Percentiles rank a stretch among this genome's conserved stretches.
Conservation (phyloP, 1,140 invertebrate species). For the Megalopta genalis region DNA sequence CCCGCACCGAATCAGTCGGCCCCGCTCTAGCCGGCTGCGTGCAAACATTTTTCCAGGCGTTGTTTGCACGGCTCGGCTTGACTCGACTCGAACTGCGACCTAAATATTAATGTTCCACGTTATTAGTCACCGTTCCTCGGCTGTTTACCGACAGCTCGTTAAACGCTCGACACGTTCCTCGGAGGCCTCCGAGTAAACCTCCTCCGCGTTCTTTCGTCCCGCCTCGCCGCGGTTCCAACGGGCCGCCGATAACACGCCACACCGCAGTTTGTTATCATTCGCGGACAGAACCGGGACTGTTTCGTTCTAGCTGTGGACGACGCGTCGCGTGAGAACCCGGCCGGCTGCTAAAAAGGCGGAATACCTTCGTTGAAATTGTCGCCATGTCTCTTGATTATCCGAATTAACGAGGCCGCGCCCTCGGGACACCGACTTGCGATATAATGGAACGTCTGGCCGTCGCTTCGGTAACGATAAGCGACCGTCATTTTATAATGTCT, state of each 20-base stretch:
- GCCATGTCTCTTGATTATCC: not conserved
- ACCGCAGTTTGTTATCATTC: not conserved
- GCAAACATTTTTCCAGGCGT: slow-evolving; percentile 17
- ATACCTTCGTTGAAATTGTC: not conserved
- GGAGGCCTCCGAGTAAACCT: not conserved
- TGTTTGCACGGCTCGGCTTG: not conserved
- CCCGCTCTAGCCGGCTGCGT: too few species aligned
- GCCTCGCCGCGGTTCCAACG: too few species aligned
- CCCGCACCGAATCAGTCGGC: too few species aligned
- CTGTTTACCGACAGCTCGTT: slow-evolving; percentile 3
- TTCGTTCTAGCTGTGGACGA: not conserved
- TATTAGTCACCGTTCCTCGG: slow-evolving; percentile 2
- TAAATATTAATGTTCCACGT: slow-evolving; percentile 29
- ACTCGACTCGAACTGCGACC: not conserved
- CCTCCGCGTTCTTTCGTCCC: not conserved
- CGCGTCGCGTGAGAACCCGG: not conserved
- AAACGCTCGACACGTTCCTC: not conserved
- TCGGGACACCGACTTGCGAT: not conserved
- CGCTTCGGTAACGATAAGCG: too few species aligned
- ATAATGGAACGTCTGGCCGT: not conserved
- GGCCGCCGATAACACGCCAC: not conserved
- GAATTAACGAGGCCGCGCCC: not conserved
- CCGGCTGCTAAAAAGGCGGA: not conserved
- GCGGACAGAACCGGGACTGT: not conserved
- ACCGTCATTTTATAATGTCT: too few species aligned